Evolutionary conservation across 2,797 vertebrate species (phyloP), one percentile per base, ranked within the genome.

Genomic region (Limosa lapponica): DNA sequence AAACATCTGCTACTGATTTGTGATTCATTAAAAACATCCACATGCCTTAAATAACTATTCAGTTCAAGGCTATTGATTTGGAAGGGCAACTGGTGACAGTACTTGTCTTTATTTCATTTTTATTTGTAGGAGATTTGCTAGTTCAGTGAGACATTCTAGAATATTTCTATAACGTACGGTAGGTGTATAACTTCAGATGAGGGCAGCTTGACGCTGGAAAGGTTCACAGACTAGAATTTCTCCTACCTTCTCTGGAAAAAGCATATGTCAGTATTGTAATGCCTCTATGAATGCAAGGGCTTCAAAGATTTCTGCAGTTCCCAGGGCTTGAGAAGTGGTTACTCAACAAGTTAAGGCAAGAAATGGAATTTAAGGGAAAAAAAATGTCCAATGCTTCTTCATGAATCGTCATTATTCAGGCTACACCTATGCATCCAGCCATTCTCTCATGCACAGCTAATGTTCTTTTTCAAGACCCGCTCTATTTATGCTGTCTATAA

Each of bases 1-100:
- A 28, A 87, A 73, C 2, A 30, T 77, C 51, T 94, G 57, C 20
- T 82, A 25, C 36, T 94, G 66, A 79, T 89, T 75, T 82, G 67
- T 73, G 61, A 51, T 58, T 80, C 15, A 23, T 69, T 82, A n/a
- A 69, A 79, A 83, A 32, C 17, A 62, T 64, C 57, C 16, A 22
- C 24, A 24, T 65, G 34, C 49, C 32, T 83, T 55, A 90, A 49
- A 37, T 37, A 55, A 52, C 11, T 82, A 9, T 80, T 77, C 52
- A 67, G 48, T 64, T 16, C 77, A 81, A 70, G 55, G 20, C 52
- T 82, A 59, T 10, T 91, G 55, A 85, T 87, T 82, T 92, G 25
- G 9, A 80, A 82, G 41, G 67, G 34, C 48, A 57, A 2, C 39
- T 78, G 30, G 16, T 89, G 51, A 62, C n/a, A 54, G 27, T 79